These are phyloP conservation scores for Acanthosepion esculentum DNA, from an alignment of 2,888 invertebrate species.

Conservation along the genomic window DNA sequence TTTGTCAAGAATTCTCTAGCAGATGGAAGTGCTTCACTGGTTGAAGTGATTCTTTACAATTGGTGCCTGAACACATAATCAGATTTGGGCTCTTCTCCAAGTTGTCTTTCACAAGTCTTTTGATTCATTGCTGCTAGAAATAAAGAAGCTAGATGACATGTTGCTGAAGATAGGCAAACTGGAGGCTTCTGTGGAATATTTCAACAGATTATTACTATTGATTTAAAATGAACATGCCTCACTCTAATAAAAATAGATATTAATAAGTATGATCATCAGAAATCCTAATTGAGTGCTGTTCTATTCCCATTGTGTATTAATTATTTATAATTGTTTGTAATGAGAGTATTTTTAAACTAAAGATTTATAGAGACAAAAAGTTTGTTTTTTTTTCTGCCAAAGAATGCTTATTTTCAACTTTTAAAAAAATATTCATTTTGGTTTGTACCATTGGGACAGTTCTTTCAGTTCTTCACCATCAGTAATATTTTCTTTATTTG, in stretches of 20 bases:
- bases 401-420: no score
- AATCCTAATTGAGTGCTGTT: no score
- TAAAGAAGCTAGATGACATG: background rate
- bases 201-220: slow-evolving; percentile 33
- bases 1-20: background rate
- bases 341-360: no score
- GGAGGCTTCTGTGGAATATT: background rate
- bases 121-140: background rate
- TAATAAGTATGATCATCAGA: background rate
- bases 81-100: slow-evolving; percentile 33
- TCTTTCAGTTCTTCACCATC: no score
- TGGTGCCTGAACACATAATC: slow-evolving; percentile 33
- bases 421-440: no score
- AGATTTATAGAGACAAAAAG: no score
- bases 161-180: background rate
- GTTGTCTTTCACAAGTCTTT: background rate
- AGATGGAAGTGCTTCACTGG: slow-evolving; percentile 33
- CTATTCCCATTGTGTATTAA: no score
- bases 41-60: slow-evolving; percentile 12
- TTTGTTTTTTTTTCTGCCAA: no score
- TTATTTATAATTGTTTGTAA: no score
- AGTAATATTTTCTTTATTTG: no score
- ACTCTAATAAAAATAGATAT: background rate
- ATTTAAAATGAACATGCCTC: background rate
- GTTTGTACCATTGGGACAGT: no score